Conservation (phyloP, 2,888 invertebrate species). For the Agonopterix heracliana region DNA sequence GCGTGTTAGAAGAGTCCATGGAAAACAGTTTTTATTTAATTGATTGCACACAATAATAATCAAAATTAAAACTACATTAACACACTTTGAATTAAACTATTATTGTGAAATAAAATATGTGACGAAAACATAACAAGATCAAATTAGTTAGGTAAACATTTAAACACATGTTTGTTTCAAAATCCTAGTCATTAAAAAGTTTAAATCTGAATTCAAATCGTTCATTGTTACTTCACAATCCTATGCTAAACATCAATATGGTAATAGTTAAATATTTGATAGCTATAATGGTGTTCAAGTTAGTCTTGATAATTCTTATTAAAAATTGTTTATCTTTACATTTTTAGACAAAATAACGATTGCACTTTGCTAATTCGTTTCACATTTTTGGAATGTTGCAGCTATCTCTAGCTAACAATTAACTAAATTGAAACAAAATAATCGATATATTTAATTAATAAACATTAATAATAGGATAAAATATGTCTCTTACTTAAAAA, state of each 20-base stretch:
- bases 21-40: slow-evolving; percentile 66
- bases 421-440: slow-evolving; percentile 21
- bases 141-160: slow-evolving; percentile 6
- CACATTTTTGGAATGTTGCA: slow-evolving; percentile 44
- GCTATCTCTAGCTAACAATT: slow-evolving; percentile 29
- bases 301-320: slow-evolving; percentile 1
- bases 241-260: slow-evolving; percentile 8
- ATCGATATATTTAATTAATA: slow-evolving; percentile 23
- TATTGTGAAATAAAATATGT: slow-evolving; percentile 15
- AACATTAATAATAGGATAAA: slow-evolving; percentile 9
- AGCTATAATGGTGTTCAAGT: slow-evolving; percentile 23
- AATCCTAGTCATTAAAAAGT: neutral
- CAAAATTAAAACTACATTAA: slow-evolving; percentile 29
- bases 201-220: no score
- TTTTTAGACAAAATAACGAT: slow-evolving; percentile 1
- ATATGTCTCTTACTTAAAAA: slow-evolving; percentile 38
- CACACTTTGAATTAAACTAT: slow-evolving; percentile 19
- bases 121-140: slow-evolving; percentile 14
- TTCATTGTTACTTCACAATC: neutral
- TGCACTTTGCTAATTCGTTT: slow-evolving; percentile 5
- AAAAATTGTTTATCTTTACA: slow-evolving; percentile 3
- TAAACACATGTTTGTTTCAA: neutral
- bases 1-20: slow-evolving; percentile 68
- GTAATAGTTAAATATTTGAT: slow-evolving; percentile 16
- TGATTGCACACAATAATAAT: slow-evolving; percentile 46